Evolutionary conservation across 2,888 invertebrate species (phyloP).

Genomic region (Tachina fera): DNA sequence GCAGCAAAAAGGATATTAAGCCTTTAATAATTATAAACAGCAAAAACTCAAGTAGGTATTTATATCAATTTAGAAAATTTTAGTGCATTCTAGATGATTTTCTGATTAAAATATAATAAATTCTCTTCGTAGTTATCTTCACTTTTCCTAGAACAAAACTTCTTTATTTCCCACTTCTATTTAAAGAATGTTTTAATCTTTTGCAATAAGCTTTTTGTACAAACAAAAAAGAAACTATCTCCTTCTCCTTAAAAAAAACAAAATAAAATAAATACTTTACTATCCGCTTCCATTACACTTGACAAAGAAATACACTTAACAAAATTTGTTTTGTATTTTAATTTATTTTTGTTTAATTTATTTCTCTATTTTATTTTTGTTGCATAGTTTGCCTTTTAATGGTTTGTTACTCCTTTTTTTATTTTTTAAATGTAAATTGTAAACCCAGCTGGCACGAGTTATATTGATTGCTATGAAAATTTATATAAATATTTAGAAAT

Average conservation of each 20-base stretch:
- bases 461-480: constrained; percentile 78
- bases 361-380: background rate
- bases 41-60: constrained; percentile 20
- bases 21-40: background rate
- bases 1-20: background rate
- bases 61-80: constrained; percentile 16
- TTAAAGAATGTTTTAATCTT: background rate
- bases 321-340: constrained; percentile 35
- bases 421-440: constrained; percentile 74
- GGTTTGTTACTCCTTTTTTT: constrained; percentile 23
- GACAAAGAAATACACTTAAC: constrained; percentile 51
- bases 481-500: constrained; percentile 54
- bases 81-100: constrained; percentile 30
- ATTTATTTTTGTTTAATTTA: constrained; percentile 24
- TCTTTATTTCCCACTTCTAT: background rate
- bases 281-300: constrained; percentile 6
- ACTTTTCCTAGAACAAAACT: background rate
- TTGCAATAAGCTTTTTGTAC: background rate
- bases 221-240: background rate
- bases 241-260: background rate
- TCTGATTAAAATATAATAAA: background rate
- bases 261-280: background rate
- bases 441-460: constrained; percentile 84
- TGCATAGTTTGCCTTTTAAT: constrained; percentile 14
- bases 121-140: background rate